A percentile compares a stretch with the other conserved stretches of the same genome.
These are phyloP conservation scores for Monarcha castaneiventris DNA, from an alignment of 2,113 vertebrate genomes.

Conservation along the genomic window DNA sequence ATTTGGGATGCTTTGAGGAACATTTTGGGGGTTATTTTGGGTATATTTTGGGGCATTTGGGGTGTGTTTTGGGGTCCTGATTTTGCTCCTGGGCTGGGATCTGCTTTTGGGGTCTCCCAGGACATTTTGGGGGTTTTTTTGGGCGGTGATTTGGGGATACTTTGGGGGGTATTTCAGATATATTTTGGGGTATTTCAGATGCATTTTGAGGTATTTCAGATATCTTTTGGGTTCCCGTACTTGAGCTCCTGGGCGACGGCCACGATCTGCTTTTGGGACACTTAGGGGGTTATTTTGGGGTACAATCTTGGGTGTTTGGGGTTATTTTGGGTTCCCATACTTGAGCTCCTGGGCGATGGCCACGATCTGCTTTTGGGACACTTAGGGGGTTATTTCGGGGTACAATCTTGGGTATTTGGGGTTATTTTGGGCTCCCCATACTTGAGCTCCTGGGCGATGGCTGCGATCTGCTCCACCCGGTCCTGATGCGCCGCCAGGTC, in stretches of 20 bases:
- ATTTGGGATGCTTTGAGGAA: neutral
- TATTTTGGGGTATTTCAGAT: neutral
- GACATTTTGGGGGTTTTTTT: neutral
- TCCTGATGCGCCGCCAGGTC: conserved; percentile 95
- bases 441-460: conserved; percentile 81
- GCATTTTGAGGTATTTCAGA: neutral
- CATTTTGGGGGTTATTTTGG: neutral
- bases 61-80: neutral
- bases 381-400: too few relatives aligned
- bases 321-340: conserved; percentile 52
- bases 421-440: conserved; percentile 18
- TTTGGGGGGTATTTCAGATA: neutral
- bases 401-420: too few relatives aligned
- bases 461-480: conserved; percentile 93
- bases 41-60: neutral
- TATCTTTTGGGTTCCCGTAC: conserved; percentile 51
- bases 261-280: conserved; percentile 82
- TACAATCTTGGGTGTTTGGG: too few relatives aligned
- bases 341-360: conserved; percentile 96
- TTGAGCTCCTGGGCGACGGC: conserved; percentile 84
- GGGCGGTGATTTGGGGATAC: neutral
- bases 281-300: too few relatives aligned
- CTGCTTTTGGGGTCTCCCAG: neutral
- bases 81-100: neutral
- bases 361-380: conserved; percentile 80